These are phyloP conservation scores for Neofelis nebulosa DNA, from an alignment of 2,113 vertebrate species.

Conservation along the genomic window DNA sequence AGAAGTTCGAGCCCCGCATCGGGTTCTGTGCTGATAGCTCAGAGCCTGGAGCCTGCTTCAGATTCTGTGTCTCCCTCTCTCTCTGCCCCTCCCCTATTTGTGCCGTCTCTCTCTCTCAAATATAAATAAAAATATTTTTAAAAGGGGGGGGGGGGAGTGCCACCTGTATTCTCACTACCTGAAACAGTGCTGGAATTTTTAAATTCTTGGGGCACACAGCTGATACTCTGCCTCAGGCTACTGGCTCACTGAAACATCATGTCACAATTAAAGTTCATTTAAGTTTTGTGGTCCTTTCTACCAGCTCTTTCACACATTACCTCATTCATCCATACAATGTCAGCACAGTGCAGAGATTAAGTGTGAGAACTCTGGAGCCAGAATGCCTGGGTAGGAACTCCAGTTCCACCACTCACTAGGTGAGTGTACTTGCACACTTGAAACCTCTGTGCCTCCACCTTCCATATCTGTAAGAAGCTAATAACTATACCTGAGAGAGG, in stretches of 20 bases:
- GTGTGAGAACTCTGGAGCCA: not conserved
- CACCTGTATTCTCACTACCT: not conserved
- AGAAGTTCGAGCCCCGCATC: too few species aligned
- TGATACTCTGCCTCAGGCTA: not conserved
- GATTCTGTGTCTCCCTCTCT: too few species aligned
- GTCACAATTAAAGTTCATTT: not conserved
- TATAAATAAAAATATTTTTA: too few species aligned
- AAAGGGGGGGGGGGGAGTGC: too few species aligned
- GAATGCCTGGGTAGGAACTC: not conserved
- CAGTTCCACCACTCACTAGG: not conserved
- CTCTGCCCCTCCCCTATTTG: too few species aligned
- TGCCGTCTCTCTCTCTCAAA: too few species aligned
- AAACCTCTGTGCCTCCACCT: not conserved
- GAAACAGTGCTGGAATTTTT: not conserved
- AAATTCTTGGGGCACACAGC: not conserved
- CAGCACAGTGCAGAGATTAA: not conserved
- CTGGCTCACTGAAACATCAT: not conserved
- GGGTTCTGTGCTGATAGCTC: too few species aligned
- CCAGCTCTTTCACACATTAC: not conserved
- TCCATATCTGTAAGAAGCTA: slow-evolving; percentile 21
- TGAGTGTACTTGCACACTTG: not conserved
- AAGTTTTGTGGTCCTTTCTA: slow-evolving; percentile 14
- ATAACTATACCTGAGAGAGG: not conserved
- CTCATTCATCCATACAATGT: not conserved
- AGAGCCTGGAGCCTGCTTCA: too few species aligned